A percentile compares a stretch with the other conserved stretches of the same genome.
Conservation (phyloP, 2,888 invertebrate genomes). For the Parthenolecanium corni region DNA sequence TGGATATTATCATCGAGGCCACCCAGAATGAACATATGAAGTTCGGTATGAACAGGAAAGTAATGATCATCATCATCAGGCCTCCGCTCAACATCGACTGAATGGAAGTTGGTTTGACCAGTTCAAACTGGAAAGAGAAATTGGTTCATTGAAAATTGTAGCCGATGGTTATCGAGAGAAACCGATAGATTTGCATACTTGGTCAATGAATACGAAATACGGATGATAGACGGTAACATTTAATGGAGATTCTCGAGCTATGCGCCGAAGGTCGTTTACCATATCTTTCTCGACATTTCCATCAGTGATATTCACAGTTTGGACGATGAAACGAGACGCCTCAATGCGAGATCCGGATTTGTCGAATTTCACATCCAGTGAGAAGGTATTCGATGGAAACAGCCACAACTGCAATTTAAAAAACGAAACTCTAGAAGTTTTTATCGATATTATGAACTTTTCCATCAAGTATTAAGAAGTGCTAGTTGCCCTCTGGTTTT, state of each 20-base stretch:
- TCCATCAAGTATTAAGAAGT: no score
- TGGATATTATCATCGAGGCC: slow-evolving; percentile 85
- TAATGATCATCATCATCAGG: slow-evolving; percentile 84
- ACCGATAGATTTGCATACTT: no score
- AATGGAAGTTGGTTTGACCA: slow-evolving; percentile 74
- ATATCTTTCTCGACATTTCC: slow-evolving; percentile 85
- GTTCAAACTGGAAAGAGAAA: slow-evolving; percentile 59
- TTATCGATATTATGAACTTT: no score
- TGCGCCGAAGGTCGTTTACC: slow-evolving; percentile 65
- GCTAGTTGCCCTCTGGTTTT: no score
- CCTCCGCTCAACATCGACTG: slow-evolving; percentile 85
- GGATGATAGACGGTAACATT: slow-evolving; percentile 90
- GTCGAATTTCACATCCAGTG: slow-evolving; percentile 73
- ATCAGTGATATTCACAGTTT: slow-evolving; percentile 77
- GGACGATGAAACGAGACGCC: slow-evolving; percentile 75
- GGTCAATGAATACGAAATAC: slow-evolving; percentile 90
- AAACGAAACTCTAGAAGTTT: no score
- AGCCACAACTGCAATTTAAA: slow-evolving; percentile 54
- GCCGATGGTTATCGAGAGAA: no score
- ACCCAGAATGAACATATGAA: slow-evolving; percentile 87
- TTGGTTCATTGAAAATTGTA: no score
- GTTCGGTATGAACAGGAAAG: slow-evolving; percentile 87
- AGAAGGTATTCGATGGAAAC: slow-evolving; percentile 64
- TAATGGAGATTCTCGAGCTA: slow-evolving; percentile 62
- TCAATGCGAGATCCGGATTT: slow-evolving; percentile 59